Evolutionary conservation across 2,888 invertebrate genomes (phyloP), one percentile per base, ranked within the genome.

Genomic region (Amphiduros pacificus): DNA sequence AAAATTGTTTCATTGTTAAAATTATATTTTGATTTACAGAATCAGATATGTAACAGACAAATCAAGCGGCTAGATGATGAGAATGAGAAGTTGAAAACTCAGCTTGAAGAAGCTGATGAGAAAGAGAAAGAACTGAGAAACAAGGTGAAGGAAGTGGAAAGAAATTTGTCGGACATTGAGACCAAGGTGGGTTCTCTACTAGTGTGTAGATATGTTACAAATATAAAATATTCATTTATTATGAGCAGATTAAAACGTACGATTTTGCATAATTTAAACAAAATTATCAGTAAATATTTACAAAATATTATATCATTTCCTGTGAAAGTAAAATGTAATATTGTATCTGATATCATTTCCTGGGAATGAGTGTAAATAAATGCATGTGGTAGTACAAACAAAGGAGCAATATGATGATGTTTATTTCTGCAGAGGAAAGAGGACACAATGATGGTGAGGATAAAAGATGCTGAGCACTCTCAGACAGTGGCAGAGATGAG

Each of bases 381-480:
- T n/a, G n/a, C n/a, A n/a, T n/a, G n/a, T n/a, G n/a, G n/a, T n/a
- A n/a, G n/a, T n/a, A n/a, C n/a, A n/a, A n/a, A n/a, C n/a, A n/a
- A n/a, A n/a, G n/a, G n/a, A n/a, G n/a, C n/a, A n/a, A n/a, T n/a
- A n/a, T n/a, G n/a, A n/a, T n/a, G n/a, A n/a, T n/a, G n/a, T n/a
- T n/a, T 20, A 28, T 29, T 29, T 6, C 65, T 68, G 3, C 75
- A 86, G 87, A 88, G 89, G 75, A 92, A 94, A 82, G 95, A 95
- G 77, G 94, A 95, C 74, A 87, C 90, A 28, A 93, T 96, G 92
- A 92, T 93, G 87, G 91, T 92, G 0, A 88, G 93, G 74, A 94
- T 98, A 67, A 89, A 92, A 71, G 95, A 96, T 76, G 93, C 96
- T 62, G 98, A 98, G 80, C 93, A 93, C 76, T 91, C 94, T 62